Conservation (phyloP, 2,888 invertebrate species). For the Drosophila testacea region DNA sequence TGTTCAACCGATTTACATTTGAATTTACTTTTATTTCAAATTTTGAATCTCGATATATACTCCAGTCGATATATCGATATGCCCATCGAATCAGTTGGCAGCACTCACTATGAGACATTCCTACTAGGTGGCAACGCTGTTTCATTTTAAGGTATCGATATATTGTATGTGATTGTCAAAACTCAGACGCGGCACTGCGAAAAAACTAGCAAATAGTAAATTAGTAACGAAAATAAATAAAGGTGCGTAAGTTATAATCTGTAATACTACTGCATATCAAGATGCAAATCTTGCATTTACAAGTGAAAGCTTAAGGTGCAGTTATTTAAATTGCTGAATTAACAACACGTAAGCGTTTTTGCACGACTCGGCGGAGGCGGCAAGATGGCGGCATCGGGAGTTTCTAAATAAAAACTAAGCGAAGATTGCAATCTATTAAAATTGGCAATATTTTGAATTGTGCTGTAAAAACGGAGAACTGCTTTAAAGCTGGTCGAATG, state of each 20-base stretch:
- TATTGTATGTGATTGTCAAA: not conserved
- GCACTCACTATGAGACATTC: not conserved
- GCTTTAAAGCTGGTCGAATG: not conserved
- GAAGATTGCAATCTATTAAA: not conserved
- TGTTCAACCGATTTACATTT: slow-evolving; percentile 39
- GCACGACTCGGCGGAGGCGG: slow-evolving; percentile 16
- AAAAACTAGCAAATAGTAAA: slow-evolving; percentile 19
- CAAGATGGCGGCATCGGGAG: slow-evolving; percentile 65
- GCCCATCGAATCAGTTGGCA: not conserved
- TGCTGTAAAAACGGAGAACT: too few relatives aligned
- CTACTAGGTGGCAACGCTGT: slow-evolving; percentile 24
- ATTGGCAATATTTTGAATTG: not conserved
- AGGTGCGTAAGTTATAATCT: slow-evolving; percentile 23
- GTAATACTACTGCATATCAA: not conserved
- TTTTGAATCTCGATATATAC: not conserved
- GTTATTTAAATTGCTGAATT: not conserved
- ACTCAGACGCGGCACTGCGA: slow-evolving; percentile 48
- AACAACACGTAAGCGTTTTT: slow-evolving; percentile 54
- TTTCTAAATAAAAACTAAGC: slow-evolving; percentile 7
- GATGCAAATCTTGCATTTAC: not conserved
- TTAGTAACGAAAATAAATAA: slow-evolving; percentile 11
- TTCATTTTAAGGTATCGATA: slow-evolving; percentile 11
- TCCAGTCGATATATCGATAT: not conserved
- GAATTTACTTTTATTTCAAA: not conserved
- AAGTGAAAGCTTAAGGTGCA: not conserved